phyloP scores from a whole-genome alignment of 2,113 vertebrate species.

The Echinops telfairi region DNA sequence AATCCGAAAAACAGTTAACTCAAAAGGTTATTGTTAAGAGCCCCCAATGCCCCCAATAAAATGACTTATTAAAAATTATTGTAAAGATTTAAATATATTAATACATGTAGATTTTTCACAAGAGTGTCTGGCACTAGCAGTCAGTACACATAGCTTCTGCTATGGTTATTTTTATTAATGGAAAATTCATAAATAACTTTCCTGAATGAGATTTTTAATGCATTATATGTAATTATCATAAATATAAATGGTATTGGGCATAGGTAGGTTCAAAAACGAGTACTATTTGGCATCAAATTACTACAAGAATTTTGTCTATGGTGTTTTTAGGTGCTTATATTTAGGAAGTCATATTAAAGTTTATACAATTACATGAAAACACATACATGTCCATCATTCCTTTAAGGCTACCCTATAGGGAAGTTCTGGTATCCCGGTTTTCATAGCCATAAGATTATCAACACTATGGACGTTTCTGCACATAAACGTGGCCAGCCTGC shows the following conservation, averaged over 20 bases:
- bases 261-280: neutral
- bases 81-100: no score
- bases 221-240: conserved; percentile 29
- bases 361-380: neutral
- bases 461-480: neutral
- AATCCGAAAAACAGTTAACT: neutral
- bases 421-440: neutral
- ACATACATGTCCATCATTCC: neutral
- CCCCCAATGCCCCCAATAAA: no score
- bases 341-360: neutral
- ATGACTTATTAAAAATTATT: no score
- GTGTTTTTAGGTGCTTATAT: neutral
- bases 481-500: neutral
- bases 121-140: neutral
- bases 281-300: neutral
- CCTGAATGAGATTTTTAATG: neutral
- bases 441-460: neutral
- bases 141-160: neutral
- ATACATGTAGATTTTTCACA: no score
- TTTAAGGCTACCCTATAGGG: neutral
- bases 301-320: conserved; percentile 5
- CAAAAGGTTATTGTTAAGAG: no score
- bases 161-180: conserved; percentile 3
- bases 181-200: neutral
- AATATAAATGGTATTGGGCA: neutral